These are phyloP conservation scores for Danio aesculapii DNA, from an alignment of 2,797 vertebrate genomes.

Conservation along the genomic window DNA sequence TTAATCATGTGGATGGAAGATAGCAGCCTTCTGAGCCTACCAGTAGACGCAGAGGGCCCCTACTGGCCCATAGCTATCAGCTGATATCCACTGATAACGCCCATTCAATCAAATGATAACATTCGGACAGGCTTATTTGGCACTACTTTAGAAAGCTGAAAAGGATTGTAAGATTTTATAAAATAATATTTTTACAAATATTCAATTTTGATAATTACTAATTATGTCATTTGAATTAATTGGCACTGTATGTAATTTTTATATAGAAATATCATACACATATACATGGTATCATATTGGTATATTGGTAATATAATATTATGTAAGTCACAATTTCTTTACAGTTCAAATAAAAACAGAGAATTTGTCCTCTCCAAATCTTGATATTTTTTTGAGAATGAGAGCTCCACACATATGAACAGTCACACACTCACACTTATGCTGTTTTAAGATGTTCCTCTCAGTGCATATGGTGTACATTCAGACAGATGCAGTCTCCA, in stretches of 20 bases:
- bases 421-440: conserved; percentile 59
- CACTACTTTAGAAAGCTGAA: neutral
- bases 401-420: conserved; percentile 40
- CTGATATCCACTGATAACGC: too few species aligned
- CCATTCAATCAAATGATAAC: too few species aligned
- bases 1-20: too few species aligned
- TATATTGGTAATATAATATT: too few species aligned
- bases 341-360: neutral
- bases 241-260: neutral
- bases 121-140: neutral
- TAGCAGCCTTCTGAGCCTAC: too few species aligned
- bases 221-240: neutral
- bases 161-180: too few species aligned
- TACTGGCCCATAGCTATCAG: too few species aligned
- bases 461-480: conserved; percentile 53
- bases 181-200: neutral
- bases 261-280: neutral
- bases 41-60: too few species aligned
- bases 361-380: neutral
- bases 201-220: neutral
- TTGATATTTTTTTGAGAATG: neutral
- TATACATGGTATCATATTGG: neutral
- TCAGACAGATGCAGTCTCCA: conserved; percentile 56
- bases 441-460: conserved; percentile 49
- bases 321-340: too few species aligned